A percentile compares a stretch with the other conserved stretches of the same genome.
phyloP scores from a whole-genome alignment of 2,113 vertebrate species.

The Tretioscincus oriximinensis region DNA sequence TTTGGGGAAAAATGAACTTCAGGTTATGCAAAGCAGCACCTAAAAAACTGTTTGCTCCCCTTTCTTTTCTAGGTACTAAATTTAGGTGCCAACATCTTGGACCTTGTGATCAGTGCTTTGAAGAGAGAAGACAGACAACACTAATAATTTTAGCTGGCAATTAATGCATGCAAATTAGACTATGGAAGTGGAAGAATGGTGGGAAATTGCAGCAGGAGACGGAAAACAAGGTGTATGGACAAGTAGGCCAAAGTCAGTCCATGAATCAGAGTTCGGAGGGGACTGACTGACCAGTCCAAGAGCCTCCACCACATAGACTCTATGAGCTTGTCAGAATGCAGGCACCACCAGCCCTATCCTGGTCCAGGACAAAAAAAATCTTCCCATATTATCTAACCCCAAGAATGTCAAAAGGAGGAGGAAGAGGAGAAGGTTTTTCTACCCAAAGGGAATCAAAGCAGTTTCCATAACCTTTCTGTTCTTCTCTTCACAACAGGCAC shows the following conservation, averaged over 20 bases:
- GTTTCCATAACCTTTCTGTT: too few species aligned
- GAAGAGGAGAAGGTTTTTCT: too few species aligned
- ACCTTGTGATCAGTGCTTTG: not conserved
- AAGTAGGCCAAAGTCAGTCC: not conserved
- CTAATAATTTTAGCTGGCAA: not conserved
- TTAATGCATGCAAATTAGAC: constrained; percentile 9
- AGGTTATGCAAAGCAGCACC: not conserved
- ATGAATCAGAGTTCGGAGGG: too few species aligned
- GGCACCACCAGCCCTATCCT: too few species aligned
- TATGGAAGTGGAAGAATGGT: not conserved
- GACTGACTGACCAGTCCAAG: not conserved
- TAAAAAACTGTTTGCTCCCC: not conserved
- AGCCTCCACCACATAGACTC: too few species aligned
- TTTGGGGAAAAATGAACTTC: not conserved
- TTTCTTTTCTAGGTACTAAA: not conserved
- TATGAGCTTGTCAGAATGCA: too few species aligned
- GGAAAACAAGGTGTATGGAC: not conserved
- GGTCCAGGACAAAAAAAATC: too few species aligned
- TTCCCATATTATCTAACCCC: too few species aligned
- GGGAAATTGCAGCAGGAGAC: not conserved
- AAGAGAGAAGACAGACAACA: not conserved
- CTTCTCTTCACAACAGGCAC: too few species aligned
- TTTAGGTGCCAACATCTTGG: not conserved
- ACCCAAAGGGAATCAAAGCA: too few species aligned
- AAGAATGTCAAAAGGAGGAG: too few species aligned